These are phyloP conservation scores for Turritopsis rubra DNA, from an alignment of 30 jellyfish, hydroid and myxozoan genomes.

Conservation along the genomic window DNA sequence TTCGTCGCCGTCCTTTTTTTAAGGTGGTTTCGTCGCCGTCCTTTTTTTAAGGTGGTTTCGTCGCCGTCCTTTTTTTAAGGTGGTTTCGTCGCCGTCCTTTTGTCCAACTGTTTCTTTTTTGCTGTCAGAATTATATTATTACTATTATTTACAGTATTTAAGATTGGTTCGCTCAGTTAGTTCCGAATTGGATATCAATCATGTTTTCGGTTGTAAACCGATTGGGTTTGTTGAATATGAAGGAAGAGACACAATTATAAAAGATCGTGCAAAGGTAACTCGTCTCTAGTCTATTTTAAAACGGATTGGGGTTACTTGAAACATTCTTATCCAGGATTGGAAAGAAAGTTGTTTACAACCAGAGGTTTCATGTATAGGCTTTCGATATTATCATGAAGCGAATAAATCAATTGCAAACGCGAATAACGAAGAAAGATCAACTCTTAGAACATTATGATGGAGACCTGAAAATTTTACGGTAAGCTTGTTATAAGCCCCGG, in stretches of 20 bases:
- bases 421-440: constrained; percentile 51
- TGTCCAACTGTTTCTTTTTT: no score
- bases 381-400: not conserved
- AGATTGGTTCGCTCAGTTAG: constrained; percentile 55
- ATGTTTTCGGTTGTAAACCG: constrained; percentile 17
- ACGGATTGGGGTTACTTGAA: not conserved
- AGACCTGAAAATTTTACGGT: constrained; percentile 66
- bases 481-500: not conserved
- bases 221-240: not conserved
- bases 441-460: constrained; percentile 64
- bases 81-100: no score
- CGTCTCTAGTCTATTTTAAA: not conserved
- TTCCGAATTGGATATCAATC: constrained; percentile 42
- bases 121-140: no score
- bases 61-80: no score
- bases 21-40: no score
- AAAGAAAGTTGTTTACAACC: not conserved
- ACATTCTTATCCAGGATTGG: not conserved
- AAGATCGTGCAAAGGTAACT: not conserved
- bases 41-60: no score
- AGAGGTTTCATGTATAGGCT: not conserved
- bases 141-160: constrained; percentile 22
- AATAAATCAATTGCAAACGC: constrained; percentile 29
- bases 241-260: not conserved
- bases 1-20: no score